Conservation (phyloP, 2,113 vertebrate genomes). For the Pluvianellus socialis region DNA sequence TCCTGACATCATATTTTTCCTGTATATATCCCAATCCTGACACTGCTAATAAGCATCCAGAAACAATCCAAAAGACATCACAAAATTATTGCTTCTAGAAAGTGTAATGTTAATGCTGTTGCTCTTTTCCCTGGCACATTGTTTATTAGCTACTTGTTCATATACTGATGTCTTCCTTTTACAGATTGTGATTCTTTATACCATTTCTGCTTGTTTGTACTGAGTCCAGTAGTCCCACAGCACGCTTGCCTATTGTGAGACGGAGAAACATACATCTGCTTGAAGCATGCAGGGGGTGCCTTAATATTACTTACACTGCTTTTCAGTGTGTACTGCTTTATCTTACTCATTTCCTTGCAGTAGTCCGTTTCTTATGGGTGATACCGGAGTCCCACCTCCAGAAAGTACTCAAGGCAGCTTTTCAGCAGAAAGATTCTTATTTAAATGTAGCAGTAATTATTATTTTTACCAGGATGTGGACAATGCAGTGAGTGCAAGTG, state of each 20-base stretch:
- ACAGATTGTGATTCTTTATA: neutral
- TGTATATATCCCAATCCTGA: neutral
- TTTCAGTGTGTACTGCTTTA: neutral
- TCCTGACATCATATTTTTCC: rapidly evolving
- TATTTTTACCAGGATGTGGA: neutral
- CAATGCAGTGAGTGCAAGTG: neutral
- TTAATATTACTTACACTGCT: neutral
- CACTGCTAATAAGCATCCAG: neutral
- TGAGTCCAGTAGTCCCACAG: neutral
- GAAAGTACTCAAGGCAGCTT: neutral
- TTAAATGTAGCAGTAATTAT: neutral
- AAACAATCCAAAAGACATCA: neutral
- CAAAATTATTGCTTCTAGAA: neutral
- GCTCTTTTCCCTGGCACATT: neutral
- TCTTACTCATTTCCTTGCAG: neutral
- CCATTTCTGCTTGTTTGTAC: neutral
- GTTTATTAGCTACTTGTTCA: neutral
- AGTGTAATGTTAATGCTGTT: neutral
- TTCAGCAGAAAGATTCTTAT: neutral
- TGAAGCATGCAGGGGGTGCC: neutral
- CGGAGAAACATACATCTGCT: neutral
- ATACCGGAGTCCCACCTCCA: neutral
- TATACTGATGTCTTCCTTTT: neutral
- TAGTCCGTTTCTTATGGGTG: neutral
- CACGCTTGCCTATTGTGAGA: neutral